Conservation (phyloP, 2,797 vertebrate species). For the Hydrophis major region DNA sequence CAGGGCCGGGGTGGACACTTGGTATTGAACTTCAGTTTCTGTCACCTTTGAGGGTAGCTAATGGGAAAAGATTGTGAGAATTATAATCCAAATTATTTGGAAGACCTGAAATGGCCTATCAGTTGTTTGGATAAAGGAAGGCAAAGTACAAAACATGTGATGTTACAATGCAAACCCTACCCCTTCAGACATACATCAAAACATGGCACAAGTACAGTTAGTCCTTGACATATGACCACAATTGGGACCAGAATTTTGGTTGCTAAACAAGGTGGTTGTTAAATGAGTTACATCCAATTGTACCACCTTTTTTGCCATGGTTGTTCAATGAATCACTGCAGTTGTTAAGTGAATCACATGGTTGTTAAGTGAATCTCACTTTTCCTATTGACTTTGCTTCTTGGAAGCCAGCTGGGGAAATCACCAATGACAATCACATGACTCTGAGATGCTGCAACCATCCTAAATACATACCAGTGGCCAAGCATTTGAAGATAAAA, state of each 20-base stretch:
- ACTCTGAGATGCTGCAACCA: not conserved
- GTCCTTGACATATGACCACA: not conserved
- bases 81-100: not conserved
- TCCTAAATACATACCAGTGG: not conserved
- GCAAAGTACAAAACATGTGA: not conserved
- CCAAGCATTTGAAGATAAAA: not conserved
- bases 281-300: not conserved
- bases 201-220: not conserved
- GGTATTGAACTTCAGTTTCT: not conserved
- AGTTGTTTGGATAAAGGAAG: not conserved
- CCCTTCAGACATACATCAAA: not conserved
- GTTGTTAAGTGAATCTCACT: not conserved
- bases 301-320: not conserved
- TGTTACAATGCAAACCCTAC: not conserved
- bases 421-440: not conserved
- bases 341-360: not conserved
- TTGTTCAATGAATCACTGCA: not conserved
- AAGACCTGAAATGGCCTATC: not conserved
- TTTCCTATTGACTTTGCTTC: not conserved
- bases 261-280: not conserved
- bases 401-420: not conserved
- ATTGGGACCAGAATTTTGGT: not conserved
- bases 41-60: not conserved
- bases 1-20: not conserved
- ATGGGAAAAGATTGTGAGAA: not conserved